Evolutionary conservation across 2,888 invertebrate genomes (phyloP), one percentile per base, ranked within the genome.

Genomic region (Hydriomena furcata): DNA sequence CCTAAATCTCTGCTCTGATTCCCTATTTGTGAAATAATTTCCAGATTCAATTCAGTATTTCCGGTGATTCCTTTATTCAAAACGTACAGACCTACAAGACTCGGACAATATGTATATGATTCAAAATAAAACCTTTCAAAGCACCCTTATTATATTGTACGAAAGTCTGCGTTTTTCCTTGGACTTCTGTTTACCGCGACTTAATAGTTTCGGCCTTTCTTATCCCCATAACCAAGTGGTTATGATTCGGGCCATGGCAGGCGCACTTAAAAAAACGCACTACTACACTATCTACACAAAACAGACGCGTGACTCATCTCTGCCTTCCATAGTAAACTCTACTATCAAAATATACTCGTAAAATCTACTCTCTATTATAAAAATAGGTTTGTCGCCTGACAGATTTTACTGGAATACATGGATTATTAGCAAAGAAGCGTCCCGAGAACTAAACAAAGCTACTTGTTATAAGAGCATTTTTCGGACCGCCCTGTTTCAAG

Each of bases 221-320:
- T 42, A 42, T 41, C 30, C 12, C 30, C 23, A 23, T 27, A 40
- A 30, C 21, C 21, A 12, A 30, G n/a, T 23, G n/a, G 31, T 41
- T 21, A 6, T 8, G 17, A 10, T 6, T 24, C 7, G 25, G 36
- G 1, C 2, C 5, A 5, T 12, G 24, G 12, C 4, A 32, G 17
- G 17, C 8, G 4, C 8, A 28, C 27, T 7, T 28, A 6, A 27
- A 27, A 17, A 17, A 21, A 37, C n/a, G 10, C 30, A 25, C 17
- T 51, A 50, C 46, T 41, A 43, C 37, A 32, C 41, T 35, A 52
- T 40, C 27, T 37, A 46, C 44, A 55, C 38, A 46, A 60, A 55
- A 47, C 53, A 52, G 50, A 50, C 36, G 24, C 37, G 27, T 62
- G 62, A 60, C 37, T 64, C 63, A 65, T 55, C 27, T 49, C 38